These are phyloP conservation scores for Scaptodrosophila latifasciaeformis DNA, from an alignment of 2,888 invertebrate species.

Conservation along the genomic window DNA sequence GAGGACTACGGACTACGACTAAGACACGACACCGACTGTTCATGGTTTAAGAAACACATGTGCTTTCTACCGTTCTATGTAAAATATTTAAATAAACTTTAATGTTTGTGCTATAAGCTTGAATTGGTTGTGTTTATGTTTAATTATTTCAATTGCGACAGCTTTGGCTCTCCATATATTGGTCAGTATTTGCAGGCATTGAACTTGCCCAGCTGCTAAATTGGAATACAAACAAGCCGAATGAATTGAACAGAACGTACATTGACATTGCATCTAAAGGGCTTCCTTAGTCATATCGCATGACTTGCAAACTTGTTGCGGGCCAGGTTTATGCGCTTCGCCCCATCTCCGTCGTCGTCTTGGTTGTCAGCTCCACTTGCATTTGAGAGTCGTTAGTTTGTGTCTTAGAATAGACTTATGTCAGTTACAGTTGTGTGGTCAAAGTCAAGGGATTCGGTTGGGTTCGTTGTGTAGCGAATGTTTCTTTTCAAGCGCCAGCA, in stretches of 20 bases:
- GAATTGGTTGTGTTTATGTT: too few relatives aligned
- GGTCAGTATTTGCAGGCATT: neutral
- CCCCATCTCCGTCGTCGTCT: slow-evolving; percentile 3
- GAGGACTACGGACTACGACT: slow-evolving; percentile 13
- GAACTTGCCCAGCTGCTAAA: neutral
- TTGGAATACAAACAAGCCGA: neutral
- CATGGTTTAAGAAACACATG: slow-evolving; percentile 6
- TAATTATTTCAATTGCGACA: too few relatives aligned
- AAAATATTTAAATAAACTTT: slow-evolving; percentile 6
- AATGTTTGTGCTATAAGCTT: too few relatives aligned
- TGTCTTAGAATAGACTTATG: slow-evolving; percentile 16
- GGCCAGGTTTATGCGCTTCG: too few relatives aligned
- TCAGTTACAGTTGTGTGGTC: slow-evolving; percentile 30
- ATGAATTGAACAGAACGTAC: slow-evolving; percentile 24
- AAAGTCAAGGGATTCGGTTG: slow-evolving; percentile 32
- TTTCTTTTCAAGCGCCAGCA: slow-evolving; percentile 53
- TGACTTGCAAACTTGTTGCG: too few relatives aligned
- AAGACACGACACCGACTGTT: slow-evolving; percentile 20
- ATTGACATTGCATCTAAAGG: slow-evolving; percentile 55
- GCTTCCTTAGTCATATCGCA: slow-evolving; percentile 33
- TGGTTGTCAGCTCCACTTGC: too few relatives aligned
- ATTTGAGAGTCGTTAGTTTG: slow-evolving; percentile 30
- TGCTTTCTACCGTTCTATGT: slow-evolving; percentile 18
- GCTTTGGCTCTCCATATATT: too few relatives aligned
- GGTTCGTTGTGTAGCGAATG: slow-evolving; percentile 43